Conservation (phyloP, 2,797 vertebrate species). For the Melanotaenia pygmaea region DNA sequence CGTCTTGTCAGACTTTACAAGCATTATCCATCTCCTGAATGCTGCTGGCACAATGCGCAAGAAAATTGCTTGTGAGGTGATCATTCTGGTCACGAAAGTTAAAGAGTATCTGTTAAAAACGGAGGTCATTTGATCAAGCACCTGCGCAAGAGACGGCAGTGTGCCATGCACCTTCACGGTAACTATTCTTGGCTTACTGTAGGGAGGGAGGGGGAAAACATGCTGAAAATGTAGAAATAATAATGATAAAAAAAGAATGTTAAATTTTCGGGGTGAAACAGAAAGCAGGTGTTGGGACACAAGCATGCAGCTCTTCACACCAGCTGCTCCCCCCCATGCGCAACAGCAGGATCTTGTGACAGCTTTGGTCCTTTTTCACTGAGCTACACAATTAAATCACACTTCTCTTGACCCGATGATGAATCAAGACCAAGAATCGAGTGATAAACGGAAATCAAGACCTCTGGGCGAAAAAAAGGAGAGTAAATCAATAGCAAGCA, state of each 20-base stretch:
- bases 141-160: constrained; percentile 45
- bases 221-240: neutral
- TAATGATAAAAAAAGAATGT: neutral
- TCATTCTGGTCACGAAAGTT: constrained; percentile 68
- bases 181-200: neutral
- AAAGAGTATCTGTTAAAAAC: constrained; percentile 49
- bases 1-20: constrained; percentile 80
- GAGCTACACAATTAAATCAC: constrained; percentile 6
- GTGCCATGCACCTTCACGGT: constrained; percentile 24
- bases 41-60: constrained; percentile 61
- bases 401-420: constrained; percentile 13
- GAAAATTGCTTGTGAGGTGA: constrained; percentile 61
- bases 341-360: constrained; percentile 57
- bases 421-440: neutral
- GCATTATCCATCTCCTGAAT: constrained; percentile 76
- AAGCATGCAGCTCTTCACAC: neutral
- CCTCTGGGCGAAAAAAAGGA: neutral
- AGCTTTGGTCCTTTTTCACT: constrained; percentile 31
- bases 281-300: constrained; percentile 45
- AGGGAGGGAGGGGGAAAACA: too few species aligned
- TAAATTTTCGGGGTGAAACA: neutral
- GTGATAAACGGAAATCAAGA: constrained; percentile 11
- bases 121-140: constrained; percentile 58
- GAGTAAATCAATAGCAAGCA: neutral
- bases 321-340: neutral